Base-by-base conservation (phyloP, 2,888 invertebrate species). In the Bimastos eiseni region DNA sequence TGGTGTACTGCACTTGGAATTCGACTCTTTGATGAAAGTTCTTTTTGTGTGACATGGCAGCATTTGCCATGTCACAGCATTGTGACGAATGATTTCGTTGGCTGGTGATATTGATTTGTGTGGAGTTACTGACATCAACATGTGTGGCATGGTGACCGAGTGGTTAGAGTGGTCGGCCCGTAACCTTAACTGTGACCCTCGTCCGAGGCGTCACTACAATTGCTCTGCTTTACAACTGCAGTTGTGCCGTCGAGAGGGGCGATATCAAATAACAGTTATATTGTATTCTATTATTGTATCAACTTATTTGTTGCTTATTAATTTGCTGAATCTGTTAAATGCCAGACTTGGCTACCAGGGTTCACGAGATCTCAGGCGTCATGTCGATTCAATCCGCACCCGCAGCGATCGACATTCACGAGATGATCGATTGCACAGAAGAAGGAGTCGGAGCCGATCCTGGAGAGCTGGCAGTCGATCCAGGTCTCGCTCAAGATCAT, bases 391-490 rank as follows among this genome's bases (percentile, higher is more conserved):
- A 17, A 34, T 37, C 19, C 34, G 36, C 34, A 37, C 11, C 24
- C 34, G 37, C 34, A 36, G 0, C n/a, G 34, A 86, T 86, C 86
- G 86, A 21, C 86, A 86, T 86, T 86, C 86, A 0, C 34, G 86
- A 86, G 86, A 86, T 17, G 86, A 86, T 86, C 86, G 86, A 86
- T 36, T 24, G n/a, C 37, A 34, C 37, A 34, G 86, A 86, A 91
- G 92, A 89, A 92, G 92, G 83, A 83, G 91, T 19, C 83, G 91
- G n/a, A 89, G 90, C 17, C 41, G 91, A 36, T 89, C 91, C 37
- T 90, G 93, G 91, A 93, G 93, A 70, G 93, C 94, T 88, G 93
- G 93, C 86, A 92, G 94, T 89, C 94, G 94, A 33, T 91, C 93
- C 93, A 91, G 93, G 90, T 93, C 93, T 55, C 91, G 93, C 91